Evolutionary conservation across 2,888 invertebrate species (phyloP).

Genomic region (Limenitis arthemis): DNA sequence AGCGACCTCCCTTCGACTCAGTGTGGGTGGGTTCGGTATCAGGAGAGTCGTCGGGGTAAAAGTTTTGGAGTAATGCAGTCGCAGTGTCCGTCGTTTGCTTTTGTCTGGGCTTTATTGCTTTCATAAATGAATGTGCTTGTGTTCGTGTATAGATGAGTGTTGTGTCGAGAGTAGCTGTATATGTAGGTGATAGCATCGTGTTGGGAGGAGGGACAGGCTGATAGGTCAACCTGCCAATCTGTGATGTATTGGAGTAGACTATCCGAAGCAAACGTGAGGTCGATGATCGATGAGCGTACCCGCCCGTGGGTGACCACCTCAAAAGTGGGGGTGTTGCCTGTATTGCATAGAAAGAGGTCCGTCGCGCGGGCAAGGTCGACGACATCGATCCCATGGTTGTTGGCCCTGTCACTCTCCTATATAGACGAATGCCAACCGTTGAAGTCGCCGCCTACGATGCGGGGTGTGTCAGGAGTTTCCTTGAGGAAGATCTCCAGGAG

Average conservation of each 20-base stretch:
- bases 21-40: constrained; percentile 3
- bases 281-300: constrained; percentile 7
- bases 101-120: not conserved
- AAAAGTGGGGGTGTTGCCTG: constrained; percentile 17
- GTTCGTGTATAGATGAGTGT: not conserved
- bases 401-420: constrained; percentile 9
- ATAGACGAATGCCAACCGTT: constrained; percentile 22
- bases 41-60: constrained; percentile 1
- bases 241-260: not conserved
- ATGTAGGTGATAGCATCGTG: not conserved
- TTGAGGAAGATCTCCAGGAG: constrained; percentile 3
- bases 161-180: not conserved
- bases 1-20: not conserved
- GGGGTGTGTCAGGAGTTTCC: not conserved
- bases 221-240: constrained; percentile 8
- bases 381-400: constrained; percentile 4
- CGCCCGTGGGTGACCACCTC: constrained; percentile 18
- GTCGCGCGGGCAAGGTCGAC: constrained; percentile 2
- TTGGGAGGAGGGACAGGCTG: not conserved
- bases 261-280: constrained; percentile 7
- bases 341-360: constrained; percentile 9
- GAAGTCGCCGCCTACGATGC: constrained; percentile 16
- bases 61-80: constrained; percentile 5
- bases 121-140: not conserved
- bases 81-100: constrained; percentile 2